Evolutionary conservation across 2,113 vertebrate genomes (phyloP).

Genomic region (Orthonyx spaldingii): DNA sequence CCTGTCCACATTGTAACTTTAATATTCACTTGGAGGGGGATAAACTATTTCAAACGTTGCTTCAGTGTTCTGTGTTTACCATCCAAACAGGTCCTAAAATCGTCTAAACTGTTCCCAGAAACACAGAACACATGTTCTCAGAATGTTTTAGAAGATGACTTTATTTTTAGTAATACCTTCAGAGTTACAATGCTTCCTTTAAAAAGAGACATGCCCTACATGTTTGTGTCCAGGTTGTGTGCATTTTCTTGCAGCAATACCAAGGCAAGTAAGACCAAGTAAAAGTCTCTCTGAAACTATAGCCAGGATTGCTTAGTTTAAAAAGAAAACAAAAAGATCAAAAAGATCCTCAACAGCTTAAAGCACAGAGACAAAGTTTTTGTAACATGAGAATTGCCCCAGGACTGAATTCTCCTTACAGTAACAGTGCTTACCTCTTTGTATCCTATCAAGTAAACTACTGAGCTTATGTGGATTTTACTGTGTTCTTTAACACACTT

Average conservation of each 20-base stretch:
- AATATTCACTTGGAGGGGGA: not conserved
- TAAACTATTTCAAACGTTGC: slow-evolving; percentile 16
- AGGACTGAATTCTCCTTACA: not conserved
- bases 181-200: not conserved
- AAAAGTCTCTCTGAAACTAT: not conserved
- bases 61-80: slow-evolving; percentile 18
- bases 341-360: not conserved
- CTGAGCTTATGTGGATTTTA: not conserved
- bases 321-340: not conserved
- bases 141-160: not conserved
- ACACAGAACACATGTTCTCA: slow-evolving; percentile 38
- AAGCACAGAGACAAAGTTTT: not conserved
- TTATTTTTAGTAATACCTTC: slow-evolving; percentile 32
- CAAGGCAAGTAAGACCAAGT: not conserved
- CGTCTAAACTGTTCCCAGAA: slow-evolving; percentile 29
- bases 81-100: slow-evolving; percentile 50
- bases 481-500: not conserved
- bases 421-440: not conserved
- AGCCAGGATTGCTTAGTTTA: not conserved
- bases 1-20: slow-evolving; percentile 33
- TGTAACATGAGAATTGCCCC: not conserved
- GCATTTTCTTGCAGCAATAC: not conserved
- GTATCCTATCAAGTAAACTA: not conserved
- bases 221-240: not conserved
- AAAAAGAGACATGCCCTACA: not conserved